Percentiles rank a stretch among this genome's conserved stretches.
Conservation (phyloP, 92 coral and sea anemone genomes). For the Epizoanthus ramosus region DNA sequence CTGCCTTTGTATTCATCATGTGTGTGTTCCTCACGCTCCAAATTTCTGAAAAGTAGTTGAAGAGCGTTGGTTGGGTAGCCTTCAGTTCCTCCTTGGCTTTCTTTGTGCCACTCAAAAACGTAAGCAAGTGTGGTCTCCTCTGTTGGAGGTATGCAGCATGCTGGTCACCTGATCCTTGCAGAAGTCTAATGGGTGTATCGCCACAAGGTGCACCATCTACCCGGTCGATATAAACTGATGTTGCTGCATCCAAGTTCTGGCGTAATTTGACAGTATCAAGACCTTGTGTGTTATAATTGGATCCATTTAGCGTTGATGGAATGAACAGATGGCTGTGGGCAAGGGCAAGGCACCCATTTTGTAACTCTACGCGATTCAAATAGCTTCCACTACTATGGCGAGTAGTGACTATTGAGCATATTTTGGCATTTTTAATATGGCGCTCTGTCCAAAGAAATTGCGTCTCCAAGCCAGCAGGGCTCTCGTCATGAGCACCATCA, state of each 20-base stretch:
- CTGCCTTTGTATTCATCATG: constrained; percentile 12
- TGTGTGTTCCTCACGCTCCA: constrained; percentile 49
- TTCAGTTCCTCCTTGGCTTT: constrained; percentile 41
- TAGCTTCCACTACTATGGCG: constrained; percentile 63
- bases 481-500: constrained; percentile 47
- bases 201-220: constrained; percentile 67
- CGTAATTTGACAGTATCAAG: constrained; percentile 25
- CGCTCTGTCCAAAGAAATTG: constrained; percentile 64
- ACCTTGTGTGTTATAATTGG: constrained; percentile 35
- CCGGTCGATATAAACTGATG: constrained; percentile 48
- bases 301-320: constrained; percentile 49
- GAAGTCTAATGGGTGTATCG: constrained; percentile 29
- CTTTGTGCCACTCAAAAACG: constrained; percentile 48
- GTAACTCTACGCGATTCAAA: constrained; percentile 43
- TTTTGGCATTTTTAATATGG: constrained; percentile 7
- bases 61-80: constrained; percentile 40
- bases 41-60: constrained; percentile 54
- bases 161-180: constrained; percentile 51
- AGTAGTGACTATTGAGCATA: constrained; percentile 43
- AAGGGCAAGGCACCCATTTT: constrained; percentile 47
- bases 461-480: constrained; percentile 21
- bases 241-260: constrained; percentile 51
- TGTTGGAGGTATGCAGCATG: constrained; percentile 46
- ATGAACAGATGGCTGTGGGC: constrained; percentile 50
- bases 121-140: constrained; percentile 42